A percentile compares a stretch with the other conserved stretches of the same genome.
Evolutionary conservation across 2,888 invertebrate genomes (phyloP).

Genomic region (Hartigia nigra): DNA sequence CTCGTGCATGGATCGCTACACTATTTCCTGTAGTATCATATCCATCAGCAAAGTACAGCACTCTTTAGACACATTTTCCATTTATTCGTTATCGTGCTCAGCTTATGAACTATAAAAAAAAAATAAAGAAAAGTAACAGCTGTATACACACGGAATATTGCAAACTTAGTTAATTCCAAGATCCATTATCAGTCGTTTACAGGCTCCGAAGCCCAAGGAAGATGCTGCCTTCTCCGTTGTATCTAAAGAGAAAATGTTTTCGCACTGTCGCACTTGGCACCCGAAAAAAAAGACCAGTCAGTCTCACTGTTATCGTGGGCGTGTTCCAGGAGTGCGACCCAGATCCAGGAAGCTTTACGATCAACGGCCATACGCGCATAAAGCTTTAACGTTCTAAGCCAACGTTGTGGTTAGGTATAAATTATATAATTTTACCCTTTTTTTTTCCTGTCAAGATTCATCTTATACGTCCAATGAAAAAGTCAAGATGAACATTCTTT

Average conservation of each 20-base stretch:
- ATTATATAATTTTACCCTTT: background rate
- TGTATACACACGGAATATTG: background rate
- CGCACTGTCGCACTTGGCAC: background rate
- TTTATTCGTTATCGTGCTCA: background rate
- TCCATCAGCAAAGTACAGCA: slow-evolving; percentile 42
- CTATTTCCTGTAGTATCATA: slow-evolving; percentile 60
- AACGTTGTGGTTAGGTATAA: background rate
- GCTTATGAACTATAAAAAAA: background rate
- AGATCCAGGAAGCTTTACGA: slow-evolving; percentile 3
- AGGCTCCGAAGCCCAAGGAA: background rate
- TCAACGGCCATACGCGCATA: background rate
- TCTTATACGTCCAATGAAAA: background rate
- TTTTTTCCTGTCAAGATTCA: background rate
- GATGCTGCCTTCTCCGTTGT: background rate
- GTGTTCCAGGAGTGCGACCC: background rate
- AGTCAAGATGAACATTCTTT: background rate
- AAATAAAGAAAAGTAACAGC: background rate
- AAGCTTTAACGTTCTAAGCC: background rate
- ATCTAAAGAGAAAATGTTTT: background rate
- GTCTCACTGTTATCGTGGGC: background rate
- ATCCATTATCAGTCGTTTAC: background rate
- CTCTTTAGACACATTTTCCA: background rate
- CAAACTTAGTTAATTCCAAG: background rate
- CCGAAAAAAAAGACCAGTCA: background rate
- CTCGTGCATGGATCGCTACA: slow-evolving; percentile 52